Evolutionary conservation across 2,888 invertebrate genomes (phyloP), one percentile per base, ranked within the genome.

Genomic region (Mesorhabditis sp.): DNA sequence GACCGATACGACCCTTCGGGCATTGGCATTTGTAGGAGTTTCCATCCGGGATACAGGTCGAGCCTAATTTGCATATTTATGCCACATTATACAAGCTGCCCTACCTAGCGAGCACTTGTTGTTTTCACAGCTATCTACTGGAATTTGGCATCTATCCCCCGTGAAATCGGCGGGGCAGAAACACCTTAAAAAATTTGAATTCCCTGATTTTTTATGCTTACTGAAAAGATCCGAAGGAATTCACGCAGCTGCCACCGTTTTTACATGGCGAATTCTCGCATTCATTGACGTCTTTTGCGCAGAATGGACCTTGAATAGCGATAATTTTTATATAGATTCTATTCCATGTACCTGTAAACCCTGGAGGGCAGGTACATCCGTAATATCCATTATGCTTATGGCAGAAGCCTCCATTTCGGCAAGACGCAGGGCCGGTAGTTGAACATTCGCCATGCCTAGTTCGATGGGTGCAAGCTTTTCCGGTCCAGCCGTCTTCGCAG

Each of bases 161-260:
- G n/a, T 50, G n/a, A 50, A 50, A 50, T 50, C 58, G 10, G 58
- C 58, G 10, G 58, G 7, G n/a, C 58, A 50, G 58, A 50, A 50
- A 2, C 58, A 50, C n/a, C 58, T 50, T 13, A n/a, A 50, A 50
- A 13, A 50, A 50, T 13, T 13, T 50, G 58, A 50, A 13, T 50
- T 50, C n/a, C 58, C n/a, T 50, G 7, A 2, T 13, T 13, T 50
- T 13, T 13, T 13, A 50, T 50, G 58, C 58, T 50, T 50, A 50
- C 58, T 50, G 10, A 50, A 50, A 82, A 28, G 92, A 92, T 5
- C 95, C 95, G 28, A 95, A 94, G 70, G 93, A 90, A 86, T 98
- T 97, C 80, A 93, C 92, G 86, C 97, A 98, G 0, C 94, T 95
- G 64, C 95, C 97, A 0, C 95, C 95, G 85, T 95, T 93, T 88